Evolutionary conservation across 1,140 invertebrate genomes (phyloP).

Genomic region (Drosophila kepulauana): DNA sequence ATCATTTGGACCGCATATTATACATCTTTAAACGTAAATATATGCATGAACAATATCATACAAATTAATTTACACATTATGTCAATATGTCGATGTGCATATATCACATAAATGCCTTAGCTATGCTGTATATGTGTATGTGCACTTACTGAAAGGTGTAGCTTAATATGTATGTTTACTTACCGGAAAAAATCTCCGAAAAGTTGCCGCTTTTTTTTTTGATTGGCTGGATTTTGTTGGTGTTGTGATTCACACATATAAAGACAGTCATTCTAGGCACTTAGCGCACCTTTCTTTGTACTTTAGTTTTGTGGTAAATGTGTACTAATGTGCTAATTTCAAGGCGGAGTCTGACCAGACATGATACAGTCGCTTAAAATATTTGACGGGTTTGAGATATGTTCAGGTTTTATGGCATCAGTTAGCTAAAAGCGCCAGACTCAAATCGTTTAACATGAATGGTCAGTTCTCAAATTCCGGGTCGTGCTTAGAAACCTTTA

Average conservation of each 20-base stretch:
- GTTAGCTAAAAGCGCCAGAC: constrained; percentile 29
- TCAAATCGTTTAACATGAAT: constrained; percentile 38
- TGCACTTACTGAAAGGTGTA: neutral
- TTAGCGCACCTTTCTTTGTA: constrained; percentile 10
- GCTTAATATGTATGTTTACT: no score
- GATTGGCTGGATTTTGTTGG: constrained; percentile 43
- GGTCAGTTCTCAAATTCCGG: constrained; percentile 4
- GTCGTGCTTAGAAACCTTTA: neutral
- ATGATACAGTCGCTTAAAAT: constrained; percentile 3
- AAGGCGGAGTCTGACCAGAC: constrained; percentile 47
- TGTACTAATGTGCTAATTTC: constrained; percentile 43
- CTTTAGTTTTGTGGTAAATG: constrained; percentile 6
- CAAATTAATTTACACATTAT: no score
- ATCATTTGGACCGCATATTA: no score
- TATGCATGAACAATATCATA: no score
- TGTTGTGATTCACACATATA: neutral
- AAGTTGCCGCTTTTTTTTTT: constrained; percentile 18
- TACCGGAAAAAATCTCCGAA: neutral
- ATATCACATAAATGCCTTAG: no score
- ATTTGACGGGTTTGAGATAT: neutral
- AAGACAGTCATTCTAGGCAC: constrained; percentile 7
- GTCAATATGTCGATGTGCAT: no score
- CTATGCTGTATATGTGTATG: neutral
- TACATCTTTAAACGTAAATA: no score
- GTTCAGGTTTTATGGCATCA: constrained; percentile 18